Evolutionary conservation across 1,140 invertebrate genomes (phyloP).

Genomic region (Cydia strobilella): DNA sequence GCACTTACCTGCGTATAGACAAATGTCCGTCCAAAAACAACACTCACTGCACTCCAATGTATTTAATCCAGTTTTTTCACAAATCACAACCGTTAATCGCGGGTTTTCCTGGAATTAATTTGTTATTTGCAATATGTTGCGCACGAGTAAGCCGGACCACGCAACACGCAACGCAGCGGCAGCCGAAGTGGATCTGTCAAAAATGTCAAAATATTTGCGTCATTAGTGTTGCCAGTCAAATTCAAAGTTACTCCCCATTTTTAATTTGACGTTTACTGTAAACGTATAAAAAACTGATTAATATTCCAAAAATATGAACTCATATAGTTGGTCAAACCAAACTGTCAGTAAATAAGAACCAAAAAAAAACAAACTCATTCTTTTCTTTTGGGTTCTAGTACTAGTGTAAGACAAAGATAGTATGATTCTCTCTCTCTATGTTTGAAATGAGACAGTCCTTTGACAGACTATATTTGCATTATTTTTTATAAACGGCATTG

Average conservation of each 20-base stretch:
- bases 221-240: constrained; percentile 12
- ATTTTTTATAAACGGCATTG: no score
- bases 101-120: constrained; percentile 2
- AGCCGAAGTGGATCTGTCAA: constrained; percentile 14
- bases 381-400: no score
- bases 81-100: not conserved
- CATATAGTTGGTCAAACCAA: no score
- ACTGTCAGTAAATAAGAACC: no score
- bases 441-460: no score
- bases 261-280: constrained; percentile 7
- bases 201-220: constrained; percentile 18
- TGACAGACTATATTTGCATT: no score
- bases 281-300: no score
- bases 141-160: constrained; percentile 1
- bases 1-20: constrained; percentile 4
- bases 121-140: not conserved
- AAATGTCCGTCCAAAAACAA: not conserved
- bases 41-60: constrained; percentile 19
- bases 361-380: no score
- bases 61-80: not conserved
- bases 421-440: no score
- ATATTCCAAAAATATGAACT: no score
- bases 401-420: no score
- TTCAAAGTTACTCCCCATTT: not conserved
- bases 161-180: not conserved